Evolutionary conservation across 64 coral and sea anemone species (phyloP), one percentile per base, ranked within the genome.

Genomic region (Trachythela sp.): DNA sequence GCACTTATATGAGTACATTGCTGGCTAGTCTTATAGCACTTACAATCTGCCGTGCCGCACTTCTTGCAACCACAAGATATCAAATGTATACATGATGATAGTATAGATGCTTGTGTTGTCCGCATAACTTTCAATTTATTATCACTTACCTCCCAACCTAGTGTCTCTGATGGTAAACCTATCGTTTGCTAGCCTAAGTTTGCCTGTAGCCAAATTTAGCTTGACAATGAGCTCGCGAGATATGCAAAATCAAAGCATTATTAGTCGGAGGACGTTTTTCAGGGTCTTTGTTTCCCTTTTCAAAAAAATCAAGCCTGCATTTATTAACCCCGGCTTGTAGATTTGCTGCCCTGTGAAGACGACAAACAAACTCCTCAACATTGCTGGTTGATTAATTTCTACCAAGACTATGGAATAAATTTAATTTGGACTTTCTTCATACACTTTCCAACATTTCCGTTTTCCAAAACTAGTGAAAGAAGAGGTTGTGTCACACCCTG

Each of bases 131-230:
- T 35, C 26, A 72, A 1, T n/a, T 27, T 35, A 22, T 72, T 1
- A 1, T 35, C 68, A 72, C 15, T 29, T 27, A 72, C n/a, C 13
- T 72, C n/a, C 68, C 68, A 72, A 31, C 33, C 0, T 0, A 27
- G 0, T 72, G 68, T 72, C 1, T 72, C 68, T 1, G 68, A 72
- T 72, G 68, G 68, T 72, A 72, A 72, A 35, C 68, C 68, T 11
- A 72, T 26, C 33, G 0, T 72, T 72, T 72, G 68, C 68, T 26
- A 72, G 0, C 33, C 29, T 72, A 72, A 31, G 29, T 72, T 72
- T 72, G 68, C 68, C 33, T 72, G 68, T 72, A 72, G 68, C 68
- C 68, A 72, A 31, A 72, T 72, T 72, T 72, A 1, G 68, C 10
- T 72, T 72, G 68, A 2, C 29, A 26, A 26, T 72, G 0, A 72